A percentile compares a stretch with the other conserved stretches of the same genome.
Evolutionary conservation across 2,888 invertebrate species (phyloP).

Genomic region (Drosophila neutralis): DNA sequence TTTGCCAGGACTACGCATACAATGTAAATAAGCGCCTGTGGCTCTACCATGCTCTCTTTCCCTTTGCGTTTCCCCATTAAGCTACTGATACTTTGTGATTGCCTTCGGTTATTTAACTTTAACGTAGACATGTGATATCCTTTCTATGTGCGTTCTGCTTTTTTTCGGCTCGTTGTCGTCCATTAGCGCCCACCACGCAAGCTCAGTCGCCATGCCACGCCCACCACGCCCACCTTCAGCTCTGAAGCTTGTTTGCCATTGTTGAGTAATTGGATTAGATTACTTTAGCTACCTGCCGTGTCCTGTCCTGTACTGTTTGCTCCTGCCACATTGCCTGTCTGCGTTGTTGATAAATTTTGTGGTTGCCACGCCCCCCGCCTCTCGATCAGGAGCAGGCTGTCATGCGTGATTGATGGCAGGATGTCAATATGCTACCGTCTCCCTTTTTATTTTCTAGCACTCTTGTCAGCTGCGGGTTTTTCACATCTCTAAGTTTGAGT

Average conservation of each 20-base stretch:
- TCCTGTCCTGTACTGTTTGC: slow-evolving; percentile 11
- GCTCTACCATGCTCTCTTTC: slow-evolving; percentile 26
- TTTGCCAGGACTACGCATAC: slow-evolving; percentile 14
- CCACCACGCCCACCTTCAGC: slow-evolving; percentile 7
- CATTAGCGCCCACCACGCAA: slow-evolving; percentile 60
- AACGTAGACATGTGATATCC: slow-evolving; percentile 69
- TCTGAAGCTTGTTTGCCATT: slow-evolving; percentile 72
- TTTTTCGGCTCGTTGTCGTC: slow-evolving; percentile 41
- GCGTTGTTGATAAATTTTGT: slow-evolving; percentile 57
- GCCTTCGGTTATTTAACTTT: slow-evolving; percentile 78
- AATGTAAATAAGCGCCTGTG: slow-evolving; percentile 44
- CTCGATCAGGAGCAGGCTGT: slow-evolving; percentile 41
- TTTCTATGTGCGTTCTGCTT: slow-evolving; percentile 10
- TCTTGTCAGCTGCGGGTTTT: slow-evolving; percentile 39
- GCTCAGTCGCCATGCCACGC: slow-evolving; percentile 4
- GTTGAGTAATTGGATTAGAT: slow-evolving; percentile 82
- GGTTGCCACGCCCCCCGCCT: slow-evolving; percentile 37
- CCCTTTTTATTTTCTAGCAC: slow-evolving; percentile 31
- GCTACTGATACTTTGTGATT: slow-evolving; percentile 67
- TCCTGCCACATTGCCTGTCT: slow-evolving; percentile 33
- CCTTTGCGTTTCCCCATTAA: neutral
- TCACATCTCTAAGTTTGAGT: slow-evolving; percentile 13
- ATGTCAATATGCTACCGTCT: slow-evolving; percentile 67
- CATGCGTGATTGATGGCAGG: slow-evolving; percentile 73
- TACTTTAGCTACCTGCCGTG: slow-evolving; percentile 61